These are phyloP conservation scores for Sebastes vulpes DNA, from an alignment of 2,797 vertebrate species.

Conservation along the genomic window DNA sequence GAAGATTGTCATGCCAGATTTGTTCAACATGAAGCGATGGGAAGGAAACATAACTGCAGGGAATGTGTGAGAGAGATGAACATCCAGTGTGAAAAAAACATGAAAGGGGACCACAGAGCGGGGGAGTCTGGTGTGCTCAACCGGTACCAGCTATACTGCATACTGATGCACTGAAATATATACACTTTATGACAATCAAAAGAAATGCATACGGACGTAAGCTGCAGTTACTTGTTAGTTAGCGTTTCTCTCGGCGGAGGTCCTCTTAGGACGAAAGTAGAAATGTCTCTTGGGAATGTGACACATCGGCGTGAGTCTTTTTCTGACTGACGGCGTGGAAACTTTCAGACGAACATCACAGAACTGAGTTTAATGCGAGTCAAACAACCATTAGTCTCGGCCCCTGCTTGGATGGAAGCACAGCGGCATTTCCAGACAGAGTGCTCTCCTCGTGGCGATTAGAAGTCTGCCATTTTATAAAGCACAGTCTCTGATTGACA, in stretches of 20 bases:
- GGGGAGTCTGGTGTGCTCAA: conserved; percentile 15
- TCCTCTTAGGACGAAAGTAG: conserved; percentile 16
- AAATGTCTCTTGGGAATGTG: conserved; percentile 26
- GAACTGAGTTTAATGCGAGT: conserved; percentile 29
- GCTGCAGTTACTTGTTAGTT: background rate
- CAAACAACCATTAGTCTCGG: conserved; percentile 45
- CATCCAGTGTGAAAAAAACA: conserved; percentile 50
- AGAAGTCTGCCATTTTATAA: background rate
- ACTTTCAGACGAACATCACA: conserved; percentile 34
- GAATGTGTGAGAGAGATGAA: conserved; percentile 62
- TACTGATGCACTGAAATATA: conserved; percentile 19
- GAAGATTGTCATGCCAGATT: conserved; percentile 77
- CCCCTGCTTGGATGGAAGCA: conserved; percentile 9
- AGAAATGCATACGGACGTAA: background rate
- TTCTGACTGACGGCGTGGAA: conserved; percentile 25
- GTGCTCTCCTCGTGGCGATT: background rate
- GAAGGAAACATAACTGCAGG: conserved; percentile 67
- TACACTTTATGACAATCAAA: background rate
- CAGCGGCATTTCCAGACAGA: conserved; percentile 27
- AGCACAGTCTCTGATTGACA: conserved; percentile 9
- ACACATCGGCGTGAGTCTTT: conserved; percentile 24
- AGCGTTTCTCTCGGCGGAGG: background rate
- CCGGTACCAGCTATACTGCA: conserved; percentile 9
- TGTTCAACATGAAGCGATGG: conserved; percentile 69
- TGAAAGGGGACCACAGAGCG: conserved; percentile 42